phyloP scores from a whole-genome alignment of 1,140 invertebrate species.

The Zaprionus camerounensis region DNA sequence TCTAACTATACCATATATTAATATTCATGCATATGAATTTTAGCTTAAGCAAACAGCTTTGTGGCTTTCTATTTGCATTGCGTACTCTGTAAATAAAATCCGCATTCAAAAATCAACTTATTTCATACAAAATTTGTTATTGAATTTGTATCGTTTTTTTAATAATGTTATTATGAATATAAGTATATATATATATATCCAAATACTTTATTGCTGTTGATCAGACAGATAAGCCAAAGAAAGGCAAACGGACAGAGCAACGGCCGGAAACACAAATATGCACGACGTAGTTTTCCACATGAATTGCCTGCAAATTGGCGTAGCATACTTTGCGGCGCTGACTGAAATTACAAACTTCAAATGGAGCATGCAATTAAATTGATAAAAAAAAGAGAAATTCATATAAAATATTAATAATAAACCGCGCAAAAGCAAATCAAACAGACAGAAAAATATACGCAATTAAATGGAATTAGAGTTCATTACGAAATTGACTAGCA shows the following conservation, averaged over 20 bases:
- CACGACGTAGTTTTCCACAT: not conserved
- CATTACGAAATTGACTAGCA: not conserved
- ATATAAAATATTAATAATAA: too few species aligned
- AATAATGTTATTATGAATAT: not conserved
- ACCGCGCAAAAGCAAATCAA: not conserved
- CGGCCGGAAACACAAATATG: not conserved
- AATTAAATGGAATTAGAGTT: not conserved
- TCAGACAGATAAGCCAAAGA: too few species aligned
- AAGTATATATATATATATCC: not conserved
- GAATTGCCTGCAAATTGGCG: not conserved
- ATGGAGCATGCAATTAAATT: not conserved
- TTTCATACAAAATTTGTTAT: not conserved
- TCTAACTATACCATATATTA: not conserved
- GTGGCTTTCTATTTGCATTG: not conserved
- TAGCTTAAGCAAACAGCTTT: conserved; percentile 3
- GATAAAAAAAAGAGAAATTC: not conserved
- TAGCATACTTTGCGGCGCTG: not conserved
- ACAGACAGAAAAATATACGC: not conserved
- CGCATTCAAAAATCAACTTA: not conserved
- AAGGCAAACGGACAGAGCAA: not conserved
- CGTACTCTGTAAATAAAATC: not conserved
- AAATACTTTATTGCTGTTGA: not conserved
- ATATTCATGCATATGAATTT: not conserved
- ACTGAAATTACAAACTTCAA: not conserved
- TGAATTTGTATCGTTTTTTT: not conserved